Conservation (phyloP, 2,797 vertebrate genomes). For the Sebastes taczanowskii region DNA sequence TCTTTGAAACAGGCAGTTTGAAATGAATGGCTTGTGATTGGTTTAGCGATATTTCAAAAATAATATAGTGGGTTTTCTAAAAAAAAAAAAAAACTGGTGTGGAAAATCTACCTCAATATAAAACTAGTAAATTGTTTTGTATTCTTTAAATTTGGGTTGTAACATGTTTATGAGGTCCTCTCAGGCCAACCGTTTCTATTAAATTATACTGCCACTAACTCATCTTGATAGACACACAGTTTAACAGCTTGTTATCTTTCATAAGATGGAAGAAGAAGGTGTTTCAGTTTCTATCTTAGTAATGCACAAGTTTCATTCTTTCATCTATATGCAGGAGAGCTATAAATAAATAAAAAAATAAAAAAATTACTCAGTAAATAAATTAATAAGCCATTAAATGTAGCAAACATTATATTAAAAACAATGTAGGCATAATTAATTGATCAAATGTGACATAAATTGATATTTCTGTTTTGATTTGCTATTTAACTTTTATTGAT, state of each 20-base stretch:
- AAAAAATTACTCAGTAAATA: too few species aligned
- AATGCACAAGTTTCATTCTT: not conserved
- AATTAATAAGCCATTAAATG: too few species aligned
- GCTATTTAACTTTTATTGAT: too few species aligned
- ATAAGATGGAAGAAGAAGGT: not conserved
- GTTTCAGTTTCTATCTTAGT: not conserved
- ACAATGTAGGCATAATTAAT: too few species aligned
- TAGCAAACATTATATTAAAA: too few species aligned
- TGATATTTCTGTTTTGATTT: too few species aligned
- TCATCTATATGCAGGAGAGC: too few species aligned
- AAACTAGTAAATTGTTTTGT: not conserved
- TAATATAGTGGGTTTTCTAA: not conserved
- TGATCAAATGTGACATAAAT: too few species aligned
- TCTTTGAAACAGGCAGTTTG: not conserved
- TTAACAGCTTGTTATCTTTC: not conserved
- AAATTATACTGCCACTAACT: not conserved
- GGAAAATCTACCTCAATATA: not conserved
- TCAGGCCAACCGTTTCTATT: conserved; percentile 1
- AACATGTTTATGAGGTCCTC: not conserved
- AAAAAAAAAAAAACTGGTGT: not conserved
- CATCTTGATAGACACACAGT: not conserved
- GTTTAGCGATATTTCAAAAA: not conserved
- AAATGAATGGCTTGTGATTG: not conserved
- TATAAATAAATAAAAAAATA: too few species aligned
- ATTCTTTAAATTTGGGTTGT: not conserved